phyloP scores from a whole-genome alignment of 2,888 invertebrate species.

The Nipponacmea schrenckii region DNA sequence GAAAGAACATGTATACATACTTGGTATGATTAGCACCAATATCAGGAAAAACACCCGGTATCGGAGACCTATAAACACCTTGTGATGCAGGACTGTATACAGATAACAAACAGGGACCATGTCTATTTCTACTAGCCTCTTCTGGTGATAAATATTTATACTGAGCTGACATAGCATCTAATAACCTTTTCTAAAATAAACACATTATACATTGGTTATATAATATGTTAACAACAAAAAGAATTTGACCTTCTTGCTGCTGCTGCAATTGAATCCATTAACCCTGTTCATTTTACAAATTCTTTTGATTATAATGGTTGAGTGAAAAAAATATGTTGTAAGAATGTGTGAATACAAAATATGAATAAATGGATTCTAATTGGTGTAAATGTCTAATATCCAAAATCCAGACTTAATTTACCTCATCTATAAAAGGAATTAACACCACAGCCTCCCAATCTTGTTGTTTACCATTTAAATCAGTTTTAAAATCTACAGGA shows the following conservation, averaged over 20 bases:
- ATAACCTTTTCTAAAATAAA: slow-evolving; percentile 71
- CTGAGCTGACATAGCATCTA: slow-evolving; percentile 85
- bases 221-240: no score
- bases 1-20: slow-evolving; percentile 60
- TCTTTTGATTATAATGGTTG: no score
- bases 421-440: slow-evolving; percentile 96
- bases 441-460: slow-evolving; percentile 97
- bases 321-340: no score
- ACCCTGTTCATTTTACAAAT: no score
- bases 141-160: slow-evolving; percentile 82
- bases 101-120: slow-evolving; percentile 88
- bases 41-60: slow-evolving; percentile 62
- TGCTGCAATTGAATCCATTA: no score
- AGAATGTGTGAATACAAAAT: no score
- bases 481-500: slow-evolving; percentile 94
- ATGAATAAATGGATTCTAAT: not conserved
- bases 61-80: slow-evolving; percentile 66
- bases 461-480: slow-evolving; percentile 98
- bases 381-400: not conserved
- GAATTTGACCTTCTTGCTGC: no score
- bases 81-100: slow-evolving; percentile 73
- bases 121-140: slow-evolving; percentile 83
- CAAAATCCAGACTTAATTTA: slow-evolving; percentile 23
- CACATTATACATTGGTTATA: not conserved
- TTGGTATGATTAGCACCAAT: slow-evolving; percentile 59